phyloP scores from a whole-genome alignment of 2,113 vertebrate genomes.

The Ia io region DNA sequence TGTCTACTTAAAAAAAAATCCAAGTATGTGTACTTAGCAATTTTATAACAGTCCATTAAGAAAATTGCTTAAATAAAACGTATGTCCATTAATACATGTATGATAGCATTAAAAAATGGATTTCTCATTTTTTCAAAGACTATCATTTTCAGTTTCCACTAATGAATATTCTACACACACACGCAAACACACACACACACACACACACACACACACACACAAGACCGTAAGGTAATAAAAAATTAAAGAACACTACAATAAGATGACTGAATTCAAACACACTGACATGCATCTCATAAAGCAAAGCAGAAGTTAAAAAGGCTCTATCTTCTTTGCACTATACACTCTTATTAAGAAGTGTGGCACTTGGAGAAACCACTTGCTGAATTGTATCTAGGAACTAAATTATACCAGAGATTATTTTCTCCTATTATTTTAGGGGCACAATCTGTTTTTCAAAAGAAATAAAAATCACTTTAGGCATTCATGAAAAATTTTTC shows the following conservation, averaged over 20 bases:
- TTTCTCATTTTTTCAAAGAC: not conserved
- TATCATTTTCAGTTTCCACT: not conserved
- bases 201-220: too few species aligned
- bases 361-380: not conserved
- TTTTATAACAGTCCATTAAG: not conserved
- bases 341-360: not conserved
- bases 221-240: not conserved
- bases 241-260: not conserved
- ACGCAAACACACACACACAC: not conserved
- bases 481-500: not conserved
- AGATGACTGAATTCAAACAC: not conserved
- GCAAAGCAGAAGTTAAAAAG: not conserved
- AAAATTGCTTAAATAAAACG: not conserved
- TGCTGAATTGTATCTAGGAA: not conserved
- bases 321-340: not conserved
- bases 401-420: not conserved
- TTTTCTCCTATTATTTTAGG: not conserved
- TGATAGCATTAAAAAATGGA: not conserved
- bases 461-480: not conserved
- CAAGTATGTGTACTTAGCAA: not conserved
- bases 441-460: not conserved
- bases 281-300: not conserved
- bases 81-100: not conserved
- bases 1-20: constrained; percentile 4
- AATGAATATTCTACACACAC: not conserved